phyloP scores from a whole-genome alignment of 2,797 vertebrate genomes.

The Chiroxiphia lanceolata region DNA sequence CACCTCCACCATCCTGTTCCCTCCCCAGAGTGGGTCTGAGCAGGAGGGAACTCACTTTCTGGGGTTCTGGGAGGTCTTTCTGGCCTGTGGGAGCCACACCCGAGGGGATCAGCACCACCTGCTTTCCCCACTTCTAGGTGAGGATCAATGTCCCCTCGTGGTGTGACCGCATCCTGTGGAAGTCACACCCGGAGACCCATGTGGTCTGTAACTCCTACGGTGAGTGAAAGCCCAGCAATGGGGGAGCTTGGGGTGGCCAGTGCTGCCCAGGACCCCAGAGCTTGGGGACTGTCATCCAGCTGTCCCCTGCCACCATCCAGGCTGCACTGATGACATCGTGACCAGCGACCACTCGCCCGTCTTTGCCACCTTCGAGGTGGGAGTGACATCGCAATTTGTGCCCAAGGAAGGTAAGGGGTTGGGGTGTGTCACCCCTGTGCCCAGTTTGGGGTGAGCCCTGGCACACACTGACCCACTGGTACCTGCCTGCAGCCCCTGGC shows the following conservation, averaged over 20 bases:
- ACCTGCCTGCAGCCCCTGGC: background rate
- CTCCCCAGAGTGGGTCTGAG: accelerated
- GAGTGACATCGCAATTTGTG: constrained; percentile 95
- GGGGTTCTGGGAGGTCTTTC: background rate
- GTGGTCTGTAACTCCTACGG: constrained; percentile 94
- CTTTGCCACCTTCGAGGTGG: constrained; percentile 94
- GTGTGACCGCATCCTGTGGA: constrained; percentile 96
- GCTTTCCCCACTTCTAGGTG: constrained; percentile 71
- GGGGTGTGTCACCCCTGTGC: accelerated
- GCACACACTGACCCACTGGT: accelerated
- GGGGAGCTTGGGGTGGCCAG: background rate
- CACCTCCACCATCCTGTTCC: background rate
- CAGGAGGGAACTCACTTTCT: background rate
- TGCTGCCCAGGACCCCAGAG: accelerated
- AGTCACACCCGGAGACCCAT: constrained; percentile 93
- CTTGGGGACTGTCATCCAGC: accelerated
- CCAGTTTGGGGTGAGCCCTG: accelerated
- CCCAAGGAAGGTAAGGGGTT: constrained; percentile 88
- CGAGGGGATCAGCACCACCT: accelerated
- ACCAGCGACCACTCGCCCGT: constrained; percentile 95
- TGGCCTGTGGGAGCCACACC: background rate
- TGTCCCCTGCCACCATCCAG: constrained; percentile 29
- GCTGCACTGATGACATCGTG: constrained; percentile 87
- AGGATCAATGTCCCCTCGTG: constrained; percentile 93
- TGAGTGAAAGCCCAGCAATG: constrained; percentile 14